These are phyloP conservation scores for Periophthalmus magnuspinnatus DNA, from an alignment of 2,797 vertebrate genomes.

Conservation along the genomic window DNA sequence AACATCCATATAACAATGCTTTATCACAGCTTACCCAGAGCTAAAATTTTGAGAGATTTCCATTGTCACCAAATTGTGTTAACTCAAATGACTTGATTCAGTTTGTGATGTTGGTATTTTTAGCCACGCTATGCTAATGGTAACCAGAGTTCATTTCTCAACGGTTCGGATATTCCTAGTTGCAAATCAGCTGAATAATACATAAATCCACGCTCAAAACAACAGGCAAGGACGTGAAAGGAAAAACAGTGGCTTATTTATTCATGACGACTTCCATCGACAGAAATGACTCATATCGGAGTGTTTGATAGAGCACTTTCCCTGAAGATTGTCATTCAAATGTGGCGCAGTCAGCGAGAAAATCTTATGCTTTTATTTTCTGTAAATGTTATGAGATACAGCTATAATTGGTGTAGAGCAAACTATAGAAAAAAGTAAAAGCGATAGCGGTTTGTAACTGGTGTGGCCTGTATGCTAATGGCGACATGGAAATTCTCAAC, in stretches of 20 bases:
- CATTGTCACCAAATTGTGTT: conserved; percentile 4
- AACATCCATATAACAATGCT: conserved; percentile 2
- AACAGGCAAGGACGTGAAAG: conserved; percentile 20
- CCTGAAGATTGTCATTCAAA: conserved; percentile 16
- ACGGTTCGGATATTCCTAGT: conserved; percentile 17
- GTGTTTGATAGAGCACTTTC: conserved; percentile 15
- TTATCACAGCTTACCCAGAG: conserved; percentile 1
- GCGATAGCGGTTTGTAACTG: background rate
- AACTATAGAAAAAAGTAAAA: background rate
- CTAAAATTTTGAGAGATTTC: background rate
- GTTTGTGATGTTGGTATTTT: conserved; percentile 8
- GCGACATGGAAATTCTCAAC: background rate
- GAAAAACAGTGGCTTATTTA: conserved; percentile 39
- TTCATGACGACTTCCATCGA: conserved; percentile 17
- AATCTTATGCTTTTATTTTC: background rate
- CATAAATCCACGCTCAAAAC: conserved; percentile 21
- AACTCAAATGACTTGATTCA: background rate
- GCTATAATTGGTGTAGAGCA: background rate
- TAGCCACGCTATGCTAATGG: background rate
- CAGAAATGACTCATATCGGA: conserved; percentile 32
- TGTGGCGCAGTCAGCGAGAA: conserved; percentile 15
- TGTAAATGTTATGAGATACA: background rate
- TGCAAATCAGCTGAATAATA: conserved; percentile 35
- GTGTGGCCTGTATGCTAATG: background rate
- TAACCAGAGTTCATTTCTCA: conserved; percentile 20